phyloP scores from a whole-genome alignment of 2,113 vertebrate species.

The Spea bombifrons region DNA sequence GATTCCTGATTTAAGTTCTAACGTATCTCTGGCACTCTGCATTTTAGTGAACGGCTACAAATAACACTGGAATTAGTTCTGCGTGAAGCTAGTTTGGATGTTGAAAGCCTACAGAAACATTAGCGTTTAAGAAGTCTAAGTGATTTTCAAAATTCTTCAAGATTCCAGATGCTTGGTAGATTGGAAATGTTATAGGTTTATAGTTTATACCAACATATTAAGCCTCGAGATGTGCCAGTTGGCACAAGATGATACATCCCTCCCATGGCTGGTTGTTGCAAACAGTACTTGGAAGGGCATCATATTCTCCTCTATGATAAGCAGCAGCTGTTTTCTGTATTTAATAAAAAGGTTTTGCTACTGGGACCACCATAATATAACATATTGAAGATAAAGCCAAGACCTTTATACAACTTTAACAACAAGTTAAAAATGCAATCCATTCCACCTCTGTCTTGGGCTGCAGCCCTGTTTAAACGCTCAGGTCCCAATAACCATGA shows the following conservation, averaged over 20 bases:
- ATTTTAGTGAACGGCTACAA: too few relatives aligned
- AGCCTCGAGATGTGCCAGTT: background rate
- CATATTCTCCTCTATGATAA: background rate
- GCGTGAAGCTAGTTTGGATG: too few relatives aligned
- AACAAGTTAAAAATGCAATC: too few relatives aligned
- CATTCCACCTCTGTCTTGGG: too few relatives aligned
- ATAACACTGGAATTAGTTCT: too few relatives aligned
- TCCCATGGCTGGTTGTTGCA: slow-evolving; percentile 3
- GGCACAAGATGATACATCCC: background rate
- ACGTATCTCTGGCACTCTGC: too few relatives aligned
- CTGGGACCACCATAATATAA: too few relatives aligned
- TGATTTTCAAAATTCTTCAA: slow-evolving; percentile 4
- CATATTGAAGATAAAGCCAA: too few relatives aligned
- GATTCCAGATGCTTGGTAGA: slow-evolving; percentile 3
- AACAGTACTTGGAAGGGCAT: background rate
- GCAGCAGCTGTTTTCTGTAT: background rate
- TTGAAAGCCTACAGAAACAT: background rate
- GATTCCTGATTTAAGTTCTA: too few relatives aligned
- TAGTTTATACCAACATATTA: slow-evolving; percentile 1
- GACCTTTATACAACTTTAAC: too few relatives aligned
- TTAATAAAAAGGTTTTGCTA: background rate
- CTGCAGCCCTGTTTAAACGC: too few relatives aligned
- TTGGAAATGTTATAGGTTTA: slow-evolving; percentile 16
- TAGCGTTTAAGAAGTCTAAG: slow-evolving; percentile 1
- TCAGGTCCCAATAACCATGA: too few relatives aligned